Evolutionary conservation across 1,140 invertebrate genomes (phyloP).

Genomic region (Drosophila ambigua): DNA sequence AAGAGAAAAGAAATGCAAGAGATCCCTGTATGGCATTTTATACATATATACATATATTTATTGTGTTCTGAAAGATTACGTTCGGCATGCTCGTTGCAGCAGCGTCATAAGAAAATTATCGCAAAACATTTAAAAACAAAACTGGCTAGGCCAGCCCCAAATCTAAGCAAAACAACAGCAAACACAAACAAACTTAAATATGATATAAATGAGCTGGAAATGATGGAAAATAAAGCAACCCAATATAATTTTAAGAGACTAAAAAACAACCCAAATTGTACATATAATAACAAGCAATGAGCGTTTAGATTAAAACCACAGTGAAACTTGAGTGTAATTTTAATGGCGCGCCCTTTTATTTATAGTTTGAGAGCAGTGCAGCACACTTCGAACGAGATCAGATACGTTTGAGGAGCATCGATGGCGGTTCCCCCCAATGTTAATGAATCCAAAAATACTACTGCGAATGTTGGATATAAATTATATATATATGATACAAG

Average conservation of each 20-base stretch:
- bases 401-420: not conserved
- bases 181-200: conserved; percentile 29
- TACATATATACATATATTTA: conserved; percentile 35
- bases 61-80: conserved; percentile 27
- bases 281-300: conserved; percentile 20
- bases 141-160: too few relatives aligned
- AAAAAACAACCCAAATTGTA: conserved; percentile 27
- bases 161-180: not conserved
- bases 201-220: conserved; percentile 16
- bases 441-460: conserved; percentile 33
- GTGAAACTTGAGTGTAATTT: conserved; percentile 42
- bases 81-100: conserved; percentile 6
- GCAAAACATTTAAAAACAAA: too few relatives aligned
- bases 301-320: conserved; percentile 32
- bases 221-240: conserved; percentile 46
- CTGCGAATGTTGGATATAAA: conserved; percentile 62
- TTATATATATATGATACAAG: conserved; percentile 41
- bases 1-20: conserved; percentile 13
- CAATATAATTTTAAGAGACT: conserved; percentile 33
- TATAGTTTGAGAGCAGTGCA: conserved; percentile 25
- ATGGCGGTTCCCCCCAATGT: conserved; percentile 10
- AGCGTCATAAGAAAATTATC: too few relatives aligned
- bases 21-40: conserved; percentile 52
- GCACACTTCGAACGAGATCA: not conserved
- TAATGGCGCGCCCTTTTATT: conserved; percentile 27